Percentiles rank a stretch among this genome's conserved stretches.
Conservation (phyloP, 2,113 vertebrate genomes). For the Amazona vittata region DNA sequence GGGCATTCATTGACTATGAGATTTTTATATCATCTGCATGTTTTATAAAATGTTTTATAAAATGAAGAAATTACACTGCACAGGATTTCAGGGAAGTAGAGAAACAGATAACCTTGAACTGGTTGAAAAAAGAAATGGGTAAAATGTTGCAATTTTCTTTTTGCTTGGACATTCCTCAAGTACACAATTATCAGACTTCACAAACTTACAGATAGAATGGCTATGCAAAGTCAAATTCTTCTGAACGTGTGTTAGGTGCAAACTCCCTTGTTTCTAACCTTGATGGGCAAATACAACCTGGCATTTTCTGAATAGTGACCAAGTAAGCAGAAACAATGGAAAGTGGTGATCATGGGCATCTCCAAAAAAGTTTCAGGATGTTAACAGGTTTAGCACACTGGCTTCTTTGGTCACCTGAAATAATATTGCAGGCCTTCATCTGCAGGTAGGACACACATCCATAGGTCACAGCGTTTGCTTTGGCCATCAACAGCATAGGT, state of each 20-base stretch:
- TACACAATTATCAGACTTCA: neutral
- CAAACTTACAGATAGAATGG: neutral
- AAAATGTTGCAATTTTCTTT: neutral
- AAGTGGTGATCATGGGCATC: rapidly evolving
- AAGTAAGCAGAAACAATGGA: neutral
- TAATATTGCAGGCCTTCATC: neutral
- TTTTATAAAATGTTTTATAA: neutral
- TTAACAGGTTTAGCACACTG: neutral
- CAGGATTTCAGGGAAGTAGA: neutral
- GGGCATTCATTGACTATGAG: neutral
- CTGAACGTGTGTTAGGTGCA: neutral
- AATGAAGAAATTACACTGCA: neutral
- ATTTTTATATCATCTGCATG: neutral
- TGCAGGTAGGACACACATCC: neutral
- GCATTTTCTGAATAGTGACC: neutral
- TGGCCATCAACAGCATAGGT: neutral
- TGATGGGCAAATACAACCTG: neutral
- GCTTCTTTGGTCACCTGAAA: neutral
- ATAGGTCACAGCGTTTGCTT: neutral
- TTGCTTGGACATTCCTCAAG: neutral
- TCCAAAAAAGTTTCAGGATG: neutral
- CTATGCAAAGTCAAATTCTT: neutral
- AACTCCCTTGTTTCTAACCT: neutral
- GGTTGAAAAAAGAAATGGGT: neutral
- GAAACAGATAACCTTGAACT: neutral